Evolutionary conservation across 2,797 vertebrate species (phyloP).

Genomic region (Caiman crocodilus): DNA sequence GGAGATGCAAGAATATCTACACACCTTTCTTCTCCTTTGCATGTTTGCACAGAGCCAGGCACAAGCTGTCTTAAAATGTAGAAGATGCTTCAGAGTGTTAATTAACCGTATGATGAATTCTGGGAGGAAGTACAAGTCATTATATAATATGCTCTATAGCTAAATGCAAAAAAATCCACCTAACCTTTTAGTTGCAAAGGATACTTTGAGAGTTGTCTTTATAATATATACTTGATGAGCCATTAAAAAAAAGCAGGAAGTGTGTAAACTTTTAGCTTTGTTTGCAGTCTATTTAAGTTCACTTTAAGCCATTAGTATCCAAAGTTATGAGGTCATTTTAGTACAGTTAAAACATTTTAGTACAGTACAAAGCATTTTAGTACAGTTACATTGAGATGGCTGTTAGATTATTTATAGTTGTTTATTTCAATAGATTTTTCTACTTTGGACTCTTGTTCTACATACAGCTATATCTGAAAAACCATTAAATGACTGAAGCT

Average conservation of each 20-base stretch:
- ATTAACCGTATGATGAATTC: constrained; percentile 44
- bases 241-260: constrained; percentile 12
- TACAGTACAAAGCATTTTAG: too few relatives aligned
- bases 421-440: not conserved
- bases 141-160: not conserved
- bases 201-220: constrained; percentile 15
- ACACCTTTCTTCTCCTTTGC: not conserved
- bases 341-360: too few relatives aligned
- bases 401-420: not conserved
- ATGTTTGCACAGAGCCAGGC: constrained; percentile 57
- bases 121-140: constrained; percentile 66
- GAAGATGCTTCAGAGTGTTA: constrained; percentile 50
- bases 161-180: not conserved
- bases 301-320: constrained; percentile 20
- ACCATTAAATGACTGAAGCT: not conserved
- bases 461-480: not conserved
- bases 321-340: not conserved
- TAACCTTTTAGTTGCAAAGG: not conserved
- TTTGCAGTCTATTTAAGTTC: constrained; percentile 48
- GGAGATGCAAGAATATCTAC: constrained; percentile 48
- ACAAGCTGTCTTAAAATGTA: constrained; percentile 43
- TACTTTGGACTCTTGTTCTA: not conserved
- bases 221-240: not conserved
- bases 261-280: not conserved
- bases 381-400: not conserved